Evolutionary conservation across 1,140 invertebrate species (phyloP).

Genomic region (Thrips palmi): DNA sequence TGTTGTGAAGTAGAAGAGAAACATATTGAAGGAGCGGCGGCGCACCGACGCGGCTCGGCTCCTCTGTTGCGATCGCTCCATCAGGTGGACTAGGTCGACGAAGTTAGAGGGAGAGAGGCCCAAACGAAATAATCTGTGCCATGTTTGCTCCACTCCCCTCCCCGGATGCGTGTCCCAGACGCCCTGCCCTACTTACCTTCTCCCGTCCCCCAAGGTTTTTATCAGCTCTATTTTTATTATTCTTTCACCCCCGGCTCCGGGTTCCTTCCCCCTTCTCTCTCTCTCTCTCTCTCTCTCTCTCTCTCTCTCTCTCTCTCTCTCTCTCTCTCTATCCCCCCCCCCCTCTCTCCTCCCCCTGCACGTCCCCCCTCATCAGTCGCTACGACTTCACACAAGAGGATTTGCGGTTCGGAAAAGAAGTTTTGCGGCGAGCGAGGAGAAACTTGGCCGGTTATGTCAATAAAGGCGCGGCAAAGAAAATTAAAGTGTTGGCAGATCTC

Average conservation of each 20-base stretch:
- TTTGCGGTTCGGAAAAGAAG: constrained; percentile 13
- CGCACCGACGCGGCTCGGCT: no score
- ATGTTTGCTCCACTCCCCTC: neutral
- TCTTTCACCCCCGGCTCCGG: no score
- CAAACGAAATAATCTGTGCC: neutral
- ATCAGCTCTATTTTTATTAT: no score
- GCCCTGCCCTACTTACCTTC: neutral
- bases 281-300: constrained; percentile 1
- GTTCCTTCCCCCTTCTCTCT: neutral
- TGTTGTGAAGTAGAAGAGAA: no score
- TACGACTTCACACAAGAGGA: neutral
- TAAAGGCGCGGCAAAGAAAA: no score
- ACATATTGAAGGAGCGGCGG: no score
- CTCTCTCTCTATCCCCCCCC: neutral
- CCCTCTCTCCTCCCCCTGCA: neutral
- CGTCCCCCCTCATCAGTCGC: neutral
- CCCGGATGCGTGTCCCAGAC: neutral
- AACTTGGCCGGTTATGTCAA: no score
- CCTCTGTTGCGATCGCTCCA: no score
- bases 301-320: neutral
- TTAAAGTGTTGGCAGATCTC: no score
- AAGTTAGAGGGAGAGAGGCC: neutral
- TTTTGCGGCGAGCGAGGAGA: no score
- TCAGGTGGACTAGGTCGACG: no score
- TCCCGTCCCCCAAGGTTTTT: no score